Conservation (phyloP, 2,797 vertebrate genomes). For the Enteromius unitaeniatus region DNA sequence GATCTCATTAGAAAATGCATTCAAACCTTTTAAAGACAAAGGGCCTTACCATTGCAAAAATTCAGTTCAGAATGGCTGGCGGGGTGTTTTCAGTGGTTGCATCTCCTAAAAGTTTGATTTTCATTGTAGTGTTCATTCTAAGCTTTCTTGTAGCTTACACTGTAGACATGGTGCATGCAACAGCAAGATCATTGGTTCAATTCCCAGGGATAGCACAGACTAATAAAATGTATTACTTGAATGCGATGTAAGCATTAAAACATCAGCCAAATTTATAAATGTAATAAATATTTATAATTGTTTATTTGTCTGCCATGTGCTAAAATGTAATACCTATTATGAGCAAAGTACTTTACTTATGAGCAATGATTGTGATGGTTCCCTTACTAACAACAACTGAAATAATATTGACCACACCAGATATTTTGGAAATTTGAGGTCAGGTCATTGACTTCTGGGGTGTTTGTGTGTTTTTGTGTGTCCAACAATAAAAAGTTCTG, state of each 20-base stretch:
- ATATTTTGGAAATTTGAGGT: slow-evolving; percentile 36
- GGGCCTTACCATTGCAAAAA: not conserved
- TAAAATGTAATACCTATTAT: not conserved
- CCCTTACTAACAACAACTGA: slow-evolving; percentile 20
- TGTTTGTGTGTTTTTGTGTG: slow-evolving; percentile 4
- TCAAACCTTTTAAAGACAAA: slow-evolving; percentile 5
- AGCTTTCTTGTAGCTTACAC: not conserved
- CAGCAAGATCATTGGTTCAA: not conserved
- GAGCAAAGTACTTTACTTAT: not conserved
- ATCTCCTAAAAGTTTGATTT: not conserved
- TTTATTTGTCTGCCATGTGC: not conserved
- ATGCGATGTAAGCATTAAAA: not conserved
- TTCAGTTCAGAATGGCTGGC: not conserved
- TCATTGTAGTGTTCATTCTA: not conserved
- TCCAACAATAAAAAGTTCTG: slow-evolving; percentile 1
- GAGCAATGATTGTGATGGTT: not conserved
- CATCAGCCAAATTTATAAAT: not conserved
- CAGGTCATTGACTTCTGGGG: not conserved
- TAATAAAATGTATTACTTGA: not conserved
- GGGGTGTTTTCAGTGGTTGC: not conserved
- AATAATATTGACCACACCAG: slow-evolving; percentile 37
- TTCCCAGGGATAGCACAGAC: not conserved
- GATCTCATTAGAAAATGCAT: slow-evolving; percentile 2
- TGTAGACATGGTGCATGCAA: not conserved
- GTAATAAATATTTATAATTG: not conserved